Conservation (phyloP, 2,888 invertebrate species). For the Ommatoiulus sabulosus region DNA sequence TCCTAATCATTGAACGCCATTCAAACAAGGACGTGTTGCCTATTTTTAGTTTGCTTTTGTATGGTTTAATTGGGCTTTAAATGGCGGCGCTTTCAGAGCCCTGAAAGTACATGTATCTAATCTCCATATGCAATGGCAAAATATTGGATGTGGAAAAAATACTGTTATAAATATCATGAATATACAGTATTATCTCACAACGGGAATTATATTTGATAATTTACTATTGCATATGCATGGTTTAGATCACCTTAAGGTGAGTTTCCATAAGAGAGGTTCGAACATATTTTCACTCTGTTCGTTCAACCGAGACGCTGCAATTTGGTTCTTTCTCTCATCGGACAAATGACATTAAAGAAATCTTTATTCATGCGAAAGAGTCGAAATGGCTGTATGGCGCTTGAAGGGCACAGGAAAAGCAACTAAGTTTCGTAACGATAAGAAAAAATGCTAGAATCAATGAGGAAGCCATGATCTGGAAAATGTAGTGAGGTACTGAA, state of each 20-base stretch:
- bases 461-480: background rate
- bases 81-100: background rate
- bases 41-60: conserved; percentile 25
- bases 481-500: background rate
- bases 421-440: background rate
- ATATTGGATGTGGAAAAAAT: too few species aligned
- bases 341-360: background rate
- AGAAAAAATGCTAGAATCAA: background rate
- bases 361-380: background rate
- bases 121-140: too few species aligned
- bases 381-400: background rate
- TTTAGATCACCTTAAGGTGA: background rate
- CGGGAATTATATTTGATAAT: too few species aligned
- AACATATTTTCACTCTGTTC: background rate
- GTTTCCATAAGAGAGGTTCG: too few species aligned
- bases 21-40: background rate
- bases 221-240: too few species aligned
- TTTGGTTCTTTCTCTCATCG: background rate
- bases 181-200: too few species aligned
- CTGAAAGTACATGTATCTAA: too few species aligned
- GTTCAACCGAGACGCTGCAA: background rate
- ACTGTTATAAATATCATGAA: too few species aligned
- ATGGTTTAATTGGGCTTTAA: background rate
- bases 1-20: conserved; percentile 3
- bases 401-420: background rate